Evolutionary conservation across 1,140 invertebrate genomes (phyloP).

Genomic region (Euschistus heros): DNA sequence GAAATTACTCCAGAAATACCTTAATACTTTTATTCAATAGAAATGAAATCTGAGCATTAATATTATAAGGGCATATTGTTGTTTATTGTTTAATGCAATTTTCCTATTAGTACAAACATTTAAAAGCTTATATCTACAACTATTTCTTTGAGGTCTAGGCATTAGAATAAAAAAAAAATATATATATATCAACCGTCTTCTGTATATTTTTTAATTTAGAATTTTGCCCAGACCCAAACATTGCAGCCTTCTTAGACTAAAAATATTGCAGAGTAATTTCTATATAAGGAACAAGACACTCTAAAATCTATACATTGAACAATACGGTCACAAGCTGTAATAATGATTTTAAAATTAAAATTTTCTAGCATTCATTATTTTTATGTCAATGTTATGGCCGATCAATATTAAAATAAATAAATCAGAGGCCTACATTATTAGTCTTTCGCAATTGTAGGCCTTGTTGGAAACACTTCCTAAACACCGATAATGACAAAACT

Average conservation of each 20-base stretch:
- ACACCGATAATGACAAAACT: conserved; percentile 5
- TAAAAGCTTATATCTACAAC: conserved; percentile 18
- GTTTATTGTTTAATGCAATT: conserved; percentile 3
- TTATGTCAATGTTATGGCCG: not conserved
- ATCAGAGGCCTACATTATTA: conserved; percentile 14
- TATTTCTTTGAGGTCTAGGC: not conserved
- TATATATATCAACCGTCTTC: too few species aligned
- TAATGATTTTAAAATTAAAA: too few species aligned
- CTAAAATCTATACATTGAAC: conserved; percentile 10
- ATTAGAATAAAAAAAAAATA: not conserved
- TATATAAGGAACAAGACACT: conserved; percentile 9
- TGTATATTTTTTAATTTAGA: not conserved
- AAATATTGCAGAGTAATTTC: conserved; percentile 12
- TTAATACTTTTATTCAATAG: too few species aligned
- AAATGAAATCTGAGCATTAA: conserved; percentile 9
- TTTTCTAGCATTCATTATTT: too few species aligned
- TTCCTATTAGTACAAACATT: conserved; percentile 13
- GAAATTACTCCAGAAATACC: conserved; percentile 22
- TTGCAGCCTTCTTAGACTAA: not conserved
- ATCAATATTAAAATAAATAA: not conserved
- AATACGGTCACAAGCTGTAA: not conserved
- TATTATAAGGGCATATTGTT: not conserved
- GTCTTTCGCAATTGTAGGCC: conserved; percentile 18
- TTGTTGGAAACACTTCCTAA: conserved; percentile 18
- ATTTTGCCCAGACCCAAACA: not conserved